Evolutionary conservation across 1,140 invertebrate species (phyloP), one percentile per base, ranked within the genome.

Genomic region (Drosophila gunungcola): DNA sequence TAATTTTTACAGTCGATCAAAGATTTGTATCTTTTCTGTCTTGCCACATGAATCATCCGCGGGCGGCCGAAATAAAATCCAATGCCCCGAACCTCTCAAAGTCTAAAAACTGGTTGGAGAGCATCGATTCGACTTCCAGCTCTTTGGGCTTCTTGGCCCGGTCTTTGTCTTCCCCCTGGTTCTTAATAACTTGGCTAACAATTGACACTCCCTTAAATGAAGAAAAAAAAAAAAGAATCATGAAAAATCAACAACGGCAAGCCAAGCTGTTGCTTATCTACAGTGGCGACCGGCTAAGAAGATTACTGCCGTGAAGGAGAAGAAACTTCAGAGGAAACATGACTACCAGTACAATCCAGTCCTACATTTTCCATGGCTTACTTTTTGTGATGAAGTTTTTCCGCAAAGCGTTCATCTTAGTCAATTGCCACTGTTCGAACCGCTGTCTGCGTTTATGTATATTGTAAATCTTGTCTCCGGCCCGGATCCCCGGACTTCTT

Each of bases 1-100:
- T 86, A 86, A 86, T 88, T 86, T 84, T 86, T 89, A 86, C 79
- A 89, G 83, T 86, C 83, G 84, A 86, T 86, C 83, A 86, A 83
- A 83, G 83, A 86, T 86, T 88, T 89, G 83, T 86, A 86, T 88
- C 83, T 78, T 63, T 75, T 51, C 11, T 5, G n/a, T 29, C 65
- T 80, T 67, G 79, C 74, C 82, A 82, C 83, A 86, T 86, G 82
- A 86, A 86, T 86, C 82, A 86, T 88, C 80, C 78, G 64, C 81
- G 65, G 65, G 67, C 69, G 68, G 68, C 68, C 68, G 34, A 69
- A 73, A 60, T 68, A 68, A 68, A 68, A 69, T 41, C 51, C 67
- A 67, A 67, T 56, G 36, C 57, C n/a, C 25, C 9, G 36, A 48
- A 34, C 41, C 62, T 38, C 51, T 48, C 42, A 69, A 56, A 55